These are phyloP conservation scores for Phenganax subtilis DNA, from an alignment of 92 coral and sea anemone species.

Conservation along the genomic window DNA sequence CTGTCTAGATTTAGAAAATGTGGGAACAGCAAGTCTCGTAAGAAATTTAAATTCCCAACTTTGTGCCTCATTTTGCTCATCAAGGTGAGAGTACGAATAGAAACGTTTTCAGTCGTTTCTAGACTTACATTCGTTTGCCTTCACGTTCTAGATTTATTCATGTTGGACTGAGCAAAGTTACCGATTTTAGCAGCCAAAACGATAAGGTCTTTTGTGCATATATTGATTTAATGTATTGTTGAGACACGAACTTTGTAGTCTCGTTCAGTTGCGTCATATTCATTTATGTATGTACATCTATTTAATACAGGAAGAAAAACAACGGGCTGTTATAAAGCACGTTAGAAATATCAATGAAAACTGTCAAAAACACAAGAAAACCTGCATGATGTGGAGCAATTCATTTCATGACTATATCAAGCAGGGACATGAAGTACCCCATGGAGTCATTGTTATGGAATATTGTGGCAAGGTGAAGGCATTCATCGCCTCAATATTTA, in stretches of 20 bases:
- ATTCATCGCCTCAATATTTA: background rate
- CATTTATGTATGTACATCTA: background rate
- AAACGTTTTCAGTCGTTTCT: background rate
- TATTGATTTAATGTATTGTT: background rate
- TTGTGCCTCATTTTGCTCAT: slow-evolving; percentile 23
- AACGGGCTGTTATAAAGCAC: slow-evolving; percentile 1
- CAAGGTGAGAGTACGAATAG: slow-evolving; percentile 20
- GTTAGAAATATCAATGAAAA: slow-evolving; percentile 12
- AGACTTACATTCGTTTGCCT: background rate
- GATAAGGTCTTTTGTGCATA: no score
- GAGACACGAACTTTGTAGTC: background rate
- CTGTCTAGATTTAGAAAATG: slow-evolving; percentile 1
- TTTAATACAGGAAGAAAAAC: background rate
- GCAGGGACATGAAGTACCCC: slow-evolving; percentile 64
- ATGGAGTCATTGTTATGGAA: slow-evolving; percentile 83
- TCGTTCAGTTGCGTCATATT: background rate
- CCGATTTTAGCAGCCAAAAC: slow-evolving; percentile 59
- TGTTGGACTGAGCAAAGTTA: slow-evolving; percentile 68
- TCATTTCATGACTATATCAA: slow-evolving; percentile 74
- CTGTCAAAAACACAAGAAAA: slow-evolving; percentile 51
- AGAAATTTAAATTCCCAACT: slow-evolving; percentile 15
- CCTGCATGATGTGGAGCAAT: slow-evolving; percentile 91
- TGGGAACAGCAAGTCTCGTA: slow-evolving; percentile 2
- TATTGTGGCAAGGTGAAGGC: slow-evolving; percentile 66
- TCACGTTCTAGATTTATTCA: slow-evolving; percentile 64